Percentiles rank a stretch among this genome's conserved stretches.
These are phyloP conservation scores for Phengaris alcon DNA, from an alignment of 2,888 invertebrate genomes.

Conservation along the genomic window DNA sequence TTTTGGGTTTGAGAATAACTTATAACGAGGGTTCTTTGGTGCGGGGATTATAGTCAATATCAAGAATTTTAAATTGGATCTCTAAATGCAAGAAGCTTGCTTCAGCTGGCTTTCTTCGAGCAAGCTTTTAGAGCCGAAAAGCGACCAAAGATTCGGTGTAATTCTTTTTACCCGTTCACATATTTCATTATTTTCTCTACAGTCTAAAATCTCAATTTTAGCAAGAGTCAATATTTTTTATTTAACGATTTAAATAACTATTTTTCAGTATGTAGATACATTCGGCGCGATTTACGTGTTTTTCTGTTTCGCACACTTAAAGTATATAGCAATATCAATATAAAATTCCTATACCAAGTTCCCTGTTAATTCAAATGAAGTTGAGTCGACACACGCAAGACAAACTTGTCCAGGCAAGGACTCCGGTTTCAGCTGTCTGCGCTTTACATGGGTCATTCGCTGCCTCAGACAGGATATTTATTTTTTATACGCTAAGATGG, in stretches of 20 bases:
- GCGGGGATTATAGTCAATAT: background rate
- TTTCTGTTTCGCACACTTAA: too few species aligned
- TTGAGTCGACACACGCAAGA: background rate
- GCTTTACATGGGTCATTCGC: conserved; percentile 5
- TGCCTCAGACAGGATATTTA: background rate
- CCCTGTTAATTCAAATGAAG: background rate
- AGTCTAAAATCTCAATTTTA: too few species aligned
- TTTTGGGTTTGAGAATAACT: background rate
- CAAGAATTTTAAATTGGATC: background rate
- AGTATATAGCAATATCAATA: background rate
- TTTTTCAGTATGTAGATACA: too few species aligned
- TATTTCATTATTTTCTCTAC: too few species aligned
- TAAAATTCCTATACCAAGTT: background rate
- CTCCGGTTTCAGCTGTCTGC: conserved; percentile 50
- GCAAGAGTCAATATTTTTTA: too few species aligned
- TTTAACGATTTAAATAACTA: too few species aligned
- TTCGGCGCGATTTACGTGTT: too few species aligned
- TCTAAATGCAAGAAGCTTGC: too few species aligned
- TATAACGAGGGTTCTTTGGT: background rate
- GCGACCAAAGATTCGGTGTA: too few species aligned
- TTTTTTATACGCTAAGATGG: conserved; percentile 7
- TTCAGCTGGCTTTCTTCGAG: too few species aligned
- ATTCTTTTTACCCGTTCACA: too few species aligned
- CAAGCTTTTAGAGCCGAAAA: too few species aligned
- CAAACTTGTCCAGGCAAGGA: conserved; percentile 31